Conservation (phyloP, 1,140 invertebrate genomes). For the Diuraphis noxia region DNA sequence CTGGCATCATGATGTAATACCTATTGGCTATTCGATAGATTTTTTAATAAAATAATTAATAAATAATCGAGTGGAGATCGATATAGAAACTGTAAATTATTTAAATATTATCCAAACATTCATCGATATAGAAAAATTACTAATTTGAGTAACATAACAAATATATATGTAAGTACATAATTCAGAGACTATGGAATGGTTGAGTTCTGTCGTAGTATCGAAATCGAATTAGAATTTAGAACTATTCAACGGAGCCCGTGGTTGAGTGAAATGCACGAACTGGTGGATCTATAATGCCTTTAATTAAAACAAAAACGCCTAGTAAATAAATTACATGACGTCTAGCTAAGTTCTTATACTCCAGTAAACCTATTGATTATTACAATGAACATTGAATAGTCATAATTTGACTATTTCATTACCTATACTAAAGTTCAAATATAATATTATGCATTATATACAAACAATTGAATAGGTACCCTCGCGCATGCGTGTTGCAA, state of each 20-base stretch:
- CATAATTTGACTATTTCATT: background rate
- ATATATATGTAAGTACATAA: background rate
- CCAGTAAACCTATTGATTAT: background rate
- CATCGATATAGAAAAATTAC: background rate
- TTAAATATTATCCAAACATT: background rate
- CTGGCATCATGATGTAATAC: no score
- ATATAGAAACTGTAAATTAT: background rate
- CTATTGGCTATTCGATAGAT: background rate
- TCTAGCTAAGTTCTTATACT: background rate
- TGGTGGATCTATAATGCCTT: background rate
- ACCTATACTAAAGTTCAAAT: background rate
- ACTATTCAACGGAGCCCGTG: background rate
- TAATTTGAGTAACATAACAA: background rate
- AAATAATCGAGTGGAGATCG: background rate
- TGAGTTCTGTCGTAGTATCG: background rate
- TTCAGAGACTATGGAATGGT: background rate
- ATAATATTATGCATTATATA: background rate
- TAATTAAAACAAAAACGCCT: background rate
- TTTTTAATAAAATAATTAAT: background rate
- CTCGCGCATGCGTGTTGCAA: background rate
- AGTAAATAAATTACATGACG: background rate
- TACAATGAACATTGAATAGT: background rate
- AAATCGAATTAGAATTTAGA: background rate
- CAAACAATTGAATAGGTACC: background rate
- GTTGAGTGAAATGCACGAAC: background rate